phyloP scores from a whole-genome alignment of 1,140 invertebrate genomes.

The Pemphigus obesinymphae region DNA sequence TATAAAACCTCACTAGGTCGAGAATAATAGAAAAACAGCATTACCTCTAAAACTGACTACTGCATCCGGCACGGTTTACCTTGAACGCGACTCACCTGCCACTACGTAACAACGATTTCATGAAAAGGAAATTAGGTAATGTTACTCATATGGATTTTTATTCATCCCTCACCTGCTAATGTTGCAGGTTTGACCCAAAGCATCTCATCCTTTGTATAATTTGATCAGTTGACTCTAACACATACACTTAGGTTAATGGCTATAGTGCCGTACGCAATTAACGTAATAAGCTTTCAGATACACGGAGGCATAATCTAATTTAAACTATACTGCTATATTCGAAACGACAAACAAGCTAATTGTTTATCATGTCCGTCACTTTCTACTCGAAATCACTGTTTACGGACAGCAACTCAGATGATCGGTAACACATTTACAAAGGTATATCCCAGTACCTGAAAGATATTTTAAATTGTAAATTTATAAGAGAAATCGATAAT shows the following conservation, averaged over 20 bases:
- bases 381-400: not conserved
- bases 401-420: not conserved
- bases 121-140: not conserved
- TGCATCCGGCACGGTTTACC: not conserved
- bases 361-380: not conserved
- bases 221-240: not conserved
- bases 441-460: too few species aligned
- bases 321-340: not conserved
- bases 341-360: not conserved
- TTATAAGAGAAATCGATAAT: too few species aligned
- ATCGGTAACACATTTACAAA: not conserved
- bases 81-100: not conserved
- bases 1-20: too few species aligned
- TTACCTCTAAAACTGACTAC: too few species aligned
- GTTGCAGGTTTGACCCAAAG: not conserved
- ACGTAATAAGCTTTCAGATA: conserved; percentile 13
- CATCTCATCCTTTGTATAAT: not conserved
- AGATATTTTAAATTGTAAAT: too few species aligned
- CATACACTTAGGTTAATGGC: conserved; percentile 15
- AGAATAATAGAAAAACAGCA: too few species aligned
- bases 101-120: not conserved
- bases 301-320: not conserved
- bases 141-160: not conserved
- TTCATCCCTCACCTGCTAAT: not conserved
- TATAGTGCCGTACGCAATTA: not conserved